Conservation (phyloP, 1,140 invertebrate species). For the Oryzaephilus surinamensis region DNA sequence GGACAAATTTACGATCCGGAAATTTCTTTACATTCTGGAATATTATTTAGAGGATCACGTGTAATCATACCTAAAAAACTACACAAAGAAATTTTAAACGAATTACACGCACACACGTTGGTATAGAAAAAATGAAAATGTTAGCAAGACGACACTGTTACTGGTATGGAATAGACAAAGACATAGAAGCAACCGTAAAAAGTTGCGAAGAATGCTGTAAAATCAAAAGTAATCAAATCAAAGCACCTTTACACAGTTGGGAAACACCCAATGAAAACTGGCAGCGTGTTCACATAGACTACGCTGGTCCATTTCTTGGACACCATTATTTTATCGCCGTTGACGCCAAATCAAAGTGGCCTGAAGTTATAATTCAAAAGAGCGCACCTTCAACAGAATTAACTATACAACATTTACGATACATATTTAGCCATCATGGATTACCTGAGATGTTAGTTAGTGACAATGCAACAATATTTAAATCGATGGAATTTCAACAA, state of each 20-base stretch:
- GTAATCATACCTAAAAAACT: constrained; percentile 3
- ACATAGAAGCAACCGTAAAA: constrained; percentile 22
- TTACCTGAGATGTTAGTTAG: background rate
- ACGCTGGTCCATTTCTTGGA: constrained; percentile 15
- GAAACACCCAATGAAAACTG: constrained; percentile 21
- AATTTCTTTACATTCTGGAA: background rate
- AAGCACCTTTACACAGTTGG: constrained; percentile 20
- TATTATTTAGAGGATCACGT: constrained; percentile 4
- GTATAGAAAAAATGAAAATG: constrained; percentile 24
- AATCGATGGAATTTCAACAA: background rate
- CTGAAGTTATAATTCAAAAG: constrained; percentile 20
- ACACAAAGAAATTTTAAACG: background rate
- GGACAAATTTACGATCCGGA: background rate
- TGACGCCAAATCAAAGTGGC: constrained; percentile 29
- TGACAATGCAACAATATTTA: constrained; percentile 1
- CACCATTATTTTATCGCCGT: constrained; percentile 20
- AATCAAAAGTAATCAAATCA: constrained; percentile 14
- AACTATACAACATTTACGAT: constrained; percentile 9
- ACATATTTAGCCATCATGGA: constrained; percentile 12
- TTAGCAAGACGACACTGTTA: constrained; percentile 15
- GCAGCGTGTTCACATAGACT: constrained; percentile 19
- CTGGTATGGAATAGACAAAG: constrained; percentile 19
- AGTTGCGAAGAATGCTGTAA: constrained; percentile 17
- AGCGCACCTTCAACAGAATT: constrained; percentile 7
- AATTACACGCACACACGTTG: constrained; percentile 14